Conservation (phyloP, 2,888 invertebrate genomes). For the Halictus ligatus region DNA sequence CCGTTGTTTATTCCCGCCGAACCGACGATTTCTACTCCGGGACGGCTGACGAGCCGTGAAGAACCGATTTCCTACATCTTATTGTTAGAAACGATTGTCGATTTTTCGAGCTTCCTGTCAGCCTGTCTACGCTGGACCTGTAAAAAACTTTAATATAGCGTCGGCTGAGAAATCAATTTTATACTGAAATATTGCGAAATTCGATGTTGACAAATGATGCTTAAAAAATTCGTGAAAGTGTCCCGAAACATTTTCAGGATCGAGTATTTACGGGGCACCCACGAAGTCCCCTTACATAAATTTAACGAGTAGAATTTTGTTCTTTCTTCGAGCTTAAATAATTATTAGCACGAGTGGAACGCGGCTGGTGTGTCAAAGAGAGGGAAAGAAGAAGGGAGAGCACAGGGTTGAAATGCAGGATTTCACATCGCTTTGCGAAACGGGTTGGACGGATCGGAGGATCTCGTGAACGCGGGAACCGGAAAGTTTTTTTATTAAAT, state of each 20-base stretch:
- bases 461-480: background rate
- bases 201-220: too few species aligned
- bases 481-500: conserved; percentile 23
- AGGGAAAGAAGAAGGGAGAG: background rate
- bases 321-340: background rate
- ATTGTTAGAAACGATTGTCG: background rate
- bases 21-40: conserved; percentile 17
- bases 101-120: background rate
- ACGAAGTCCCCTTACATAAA: background rate
- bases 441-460: background rate
- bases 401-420: background rate
- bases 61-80: background rate
- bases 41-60: background rate
- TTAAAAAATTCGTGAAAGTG: too few species aligned
- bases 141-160: too few species aligned
- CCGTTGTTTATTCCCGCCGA: conserved; percentile 36
- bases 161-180: too few species aligned
- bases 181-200: too few species aligned
- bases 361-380: background rate
- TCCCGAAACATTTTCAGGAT: too few species aligned
- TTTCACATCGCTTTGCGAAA: background rate
- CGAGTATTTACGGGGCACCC: too few species aligned
- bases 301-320: background rate
- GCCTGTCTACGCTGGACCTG: too few species aligned
- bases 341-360: background rate